A percentile compares a stretch with the other conserved stretches of the same genome.
Conservation (phyloP, 1,140 invertebrate genomes). For the Monochamus saltuarius region DNA sequence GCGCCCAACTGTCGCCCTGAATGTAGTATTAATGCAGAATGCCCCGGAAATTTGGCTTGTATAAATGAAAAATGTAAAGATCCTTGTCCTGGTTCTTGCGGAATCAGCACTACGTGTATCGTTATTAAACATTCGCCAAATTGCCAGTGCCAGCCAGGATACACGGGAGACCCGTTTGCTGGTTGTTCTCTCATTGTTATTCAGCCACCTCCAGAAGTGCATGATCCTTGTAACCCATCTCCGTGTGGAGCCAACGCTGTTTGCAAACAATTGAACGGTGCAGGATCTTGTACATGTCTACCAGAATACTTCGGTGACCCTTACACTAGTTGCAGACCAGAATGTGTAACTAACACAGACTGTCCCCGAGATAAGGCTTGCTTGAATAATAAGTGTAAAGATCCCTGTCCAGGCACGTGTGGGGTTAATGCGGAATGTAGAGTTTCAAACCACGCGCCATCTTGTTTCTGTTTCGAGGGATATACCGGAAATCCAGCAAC, state of each 20-base stretch:
- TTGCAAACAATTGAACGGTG: slow-evolving; percentile 64
- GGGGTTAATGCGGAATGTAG: slow-evolving; percentile 76
- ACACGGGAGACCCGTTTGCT: slow-evolving; percentile 75
- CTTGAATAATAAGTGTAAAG: slow-evolving; percentile 66
- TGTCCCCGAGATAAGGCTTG: slow-evolving; percentile 69
- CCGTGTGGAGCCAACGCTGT: slow-evolving; percentile 74
- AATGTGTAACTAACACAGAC: slow-evolving; percentile 70
- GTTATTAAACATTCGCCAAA: slow-evolving; percentile 75
- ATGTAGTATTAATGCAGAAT: slow-evolving; percentile 75
- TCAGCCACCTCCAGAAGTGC: slow-evolving; percentile 44
- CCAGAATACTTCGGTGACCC: slow-evolving; percentile 72
- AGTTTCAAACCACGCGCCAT: slow-evolving; percentile 75
- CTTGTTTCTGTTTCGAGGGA: slow-evolving; percentile 63
- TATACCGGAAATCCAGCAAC: slow-evolving; percentile 69
- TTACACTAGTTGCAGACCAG: slow-evolving; percentile 67
- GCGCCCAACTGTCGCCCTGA: slow-evolving; percentile 77
- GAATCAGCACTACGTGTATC: slow-evolving; percentile 65
- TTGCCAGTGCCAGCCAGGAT: slow-evolving; percentile 71
- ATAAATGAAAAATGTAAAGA: slow-evolving; percentile 72
- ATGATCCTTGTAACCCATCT: slow-evolving; percentile 63
- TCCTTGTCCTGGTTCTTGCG: slow-evolving; percentile 79
- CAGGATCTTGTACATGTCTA: slow-evolving; percentile 71
- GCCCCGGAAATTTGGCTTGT: slow-evolving; percentile 71
- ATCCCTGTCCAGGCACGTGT: slow-evolving; percentile 71
- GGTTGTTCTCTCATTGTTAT: slow-evolving; percentile 55